Evolutionary conservation across 2,113 vertebrate genomes (phyloP), one percentile per base, ranked within the genome.

Genomic region (Sinosuthora webbiana): DNA sequence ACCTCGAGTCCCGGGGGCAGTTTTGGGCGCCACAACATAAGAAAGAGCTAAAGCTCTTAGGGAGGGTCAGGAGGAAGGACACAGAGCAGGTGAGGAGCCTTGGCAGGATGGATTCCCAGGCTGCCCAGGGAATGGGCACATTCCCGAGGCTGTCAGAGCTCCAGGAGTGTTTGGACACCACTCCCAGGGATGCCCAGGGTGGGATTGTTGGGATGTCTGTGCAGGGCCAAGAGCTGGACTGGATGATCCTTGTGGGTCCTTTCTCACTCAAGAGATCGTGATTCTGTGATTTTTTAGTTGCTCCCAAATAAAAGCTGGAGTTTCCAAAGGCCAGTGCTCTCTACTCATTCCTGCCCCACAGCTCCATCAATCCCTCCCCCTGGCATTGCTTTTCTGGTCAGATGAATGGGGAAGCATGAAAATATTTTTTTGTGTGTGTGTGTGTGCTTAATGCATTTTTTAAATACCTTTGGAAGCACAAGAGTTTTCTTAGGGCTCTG

Each of bases 131-230:
- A 69, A 59, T 49, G 53, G 64, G 7, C 44, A 28, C 55, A 3
- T 24, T 30, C 23, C 55, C 15, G 2, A 28, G 30, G 35, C 65
- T 60, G 65, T 44, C 79, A 70, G 55, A 83, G 65, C 55, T 60
- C 25, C 65, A 23, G 65, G 49, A 35, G 8, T 0, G 1, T 16
- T 52, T 6, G 37, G 80, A 5, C 56, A 20, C 0, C 0, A 0
- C 12, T 49, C 0, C 3, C 52, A 67, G 52, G 28, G 50, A 9
- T 56, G 70, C 9, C 0, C 71, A 59, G 45, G 39, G 28, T 45
- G 63, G 63, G 55, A 1, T 3, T 87, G 45, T 8, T 69, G 37
- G 45, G 53, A 7, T 1, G 33, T 33, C 45, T 77, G 63, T 2
- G 63, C 55, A 44, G 37, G 37, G 5, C 3, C 44, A 6, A 21